Evolutionary conservation across 2,888 invertebrate genomes (phyloP).

Genomic region (Tipula unca): DNA sequence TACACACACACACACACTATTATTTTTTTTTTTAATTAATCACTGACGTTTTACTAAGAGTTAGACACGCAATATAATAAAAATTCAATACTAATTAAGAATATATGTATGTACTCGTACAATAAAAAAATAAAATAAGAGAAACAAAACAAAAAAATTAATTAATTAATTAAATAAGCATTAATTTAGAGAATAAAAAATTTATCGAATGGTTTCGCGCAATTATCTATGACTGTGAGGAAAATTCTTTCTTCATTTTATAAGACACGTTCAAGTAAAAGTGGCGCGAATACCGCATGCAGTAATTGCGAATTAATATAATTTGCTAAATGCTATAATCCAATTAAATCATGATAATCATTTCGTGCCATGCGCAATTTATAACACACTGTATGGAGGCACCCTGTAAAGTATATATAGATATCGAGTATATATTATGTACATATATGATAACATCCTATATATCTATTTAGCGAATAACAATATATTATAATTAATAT

Average conservation of each 20-base stretch:
- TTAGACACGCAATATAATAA: not conserved
- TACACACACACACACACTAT: not conserved
- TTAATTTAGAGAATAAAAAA: not conserved
- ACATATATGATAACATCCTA: not conserved
- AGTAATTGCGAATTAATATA: not conserved
- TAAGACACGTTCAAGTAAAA: not conserved
- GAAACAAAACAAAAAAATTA: not conserved
- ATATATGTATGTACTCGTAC: not conserved
- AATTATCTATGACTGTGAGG: not conserved
- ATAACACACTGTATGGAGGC: not conserved
- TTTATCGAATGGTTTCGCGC: not conserved
- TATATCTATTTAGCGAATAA: not conserved
- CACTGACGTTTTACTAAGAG: constrained; percentile 14
- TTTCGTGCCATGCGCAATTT: not conserved
- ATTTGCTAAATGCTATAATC: not conserved
- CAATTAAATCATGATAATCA: not conserved
- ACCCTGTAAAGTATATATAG: not conserved
- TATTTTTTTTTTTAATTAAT: not conserved
- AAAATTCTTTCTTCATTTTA: not conserved
- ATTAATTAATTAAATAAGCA: not conserved
- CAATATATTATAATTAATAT: not conserved
- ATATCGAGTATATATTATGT: not conserved
- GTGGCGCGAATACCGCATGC: not conserved
- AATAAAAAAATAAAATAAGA: too few relatives aligned
- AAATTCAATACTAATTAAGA: not conserved